Evolutionary conservation across 2,113 vertebrate species (phyloP), one percentile per base, ranked within the genome.

Genomic region (Gopherus evgoodei): DNA sequence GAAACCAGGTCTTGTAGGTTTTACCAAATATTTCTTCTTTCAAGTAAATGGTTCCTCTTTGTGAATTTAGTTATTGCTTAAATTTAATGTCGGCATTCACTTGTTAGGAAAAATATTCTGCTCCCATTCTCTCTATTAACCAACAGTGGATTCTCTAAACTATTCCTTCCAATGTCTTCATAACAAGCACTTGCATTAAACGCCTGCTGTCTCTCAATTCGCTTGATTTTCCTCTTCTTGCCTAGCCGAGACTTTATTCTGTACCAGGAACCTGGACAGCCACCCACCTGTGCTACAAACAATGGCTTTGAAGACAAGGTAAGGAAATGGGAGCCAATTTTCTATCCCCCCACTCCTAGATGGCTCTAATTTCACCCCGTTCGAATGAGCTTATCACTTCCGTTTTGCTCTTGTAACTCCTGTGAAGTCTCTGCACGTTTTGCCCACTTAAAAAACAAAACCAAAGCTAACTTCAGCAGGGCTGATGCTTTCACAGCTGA

Each of bases 261-360:
- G 90, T 99, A 99, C 93, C 98, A 99, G 86, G 98, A 98, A 96
- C 99, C 99, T 1, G 99, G 99, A 94, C 99, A 99, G 96, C 98
- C 99, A 42, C 98, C 99, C 88, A 98, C 98, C 1, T 97, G 98
- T 22, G 98, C 99, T 86, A 99, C 99, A 25, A 98, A 99, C 78
- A 99, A 98, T 52, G 98, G 98, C 90, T 99, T 98, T 96, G 95
- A 98, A 79, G 98, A 98, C 81, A 99, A 99, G 99, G 99, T 99
- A 97, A 98, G 91, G 90, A 79, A 52, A 94, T 94, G 22, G 35
- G 44, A 94, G 44, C 44, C 38, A 88, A 0, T 88, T 83, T 87
- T 83, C 47, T 92, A 38, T 35, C n/a, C 10, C 11, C 62, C 78
- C 38, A 57, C 72, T 81, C 53, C 16, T 31, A 4, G n/a, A 49